phyloP scores from a whole-genome alignment of 1,140 invertebrate genomes.

The Apis mellifera region DNA sequence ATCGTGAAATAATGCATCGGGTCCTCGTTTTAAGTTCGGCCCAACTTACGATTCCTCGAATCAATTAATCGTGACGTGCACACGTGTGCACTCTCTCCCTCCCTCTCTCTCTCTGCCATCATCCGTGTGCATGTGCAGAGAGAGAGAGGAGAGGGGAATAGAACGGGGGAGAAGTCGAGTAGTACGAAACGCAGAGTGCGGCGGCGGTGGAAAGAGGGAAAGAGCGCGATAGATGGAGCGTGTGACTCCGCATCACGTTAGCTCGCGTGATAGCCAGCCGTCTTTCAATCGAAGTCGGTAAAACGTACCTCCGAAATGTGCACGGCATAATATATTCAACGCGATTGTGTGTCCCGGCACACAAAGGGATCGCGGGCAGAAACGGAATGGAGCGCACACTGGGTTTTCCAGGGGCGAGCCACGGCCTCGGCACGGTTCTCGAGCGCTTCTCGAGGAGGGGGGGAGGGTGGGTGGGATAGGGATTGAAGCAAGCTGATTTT shows the following conservation, averaged over 20 bases:
- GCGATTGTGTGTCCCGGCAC: constrained; percentile 49
- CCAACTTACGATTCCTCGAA: constrained; percentile 54
- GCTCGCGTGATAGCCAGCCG: constrained; percentile 66
- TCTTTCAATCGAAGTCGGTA: constrained; percentile 66
- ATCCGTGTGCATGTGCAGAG: no score
- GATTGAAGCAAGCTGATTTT: constrained; percentile 15
- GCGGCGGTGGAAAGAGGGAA: background rate
- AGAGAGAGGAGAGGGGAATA: background rate
- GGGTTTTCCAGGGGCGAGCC: background rate
- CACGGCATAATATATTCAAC: constrained; percentile 61
- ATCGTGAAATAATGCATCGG: constrained; percentile 41
- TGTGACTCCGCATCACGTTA: constrained; percentile 61
- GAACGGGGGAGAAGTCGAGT: background rate
- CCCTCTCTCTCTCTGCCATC: no score
- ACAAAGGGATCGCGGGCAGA: constrained; percentile 36
- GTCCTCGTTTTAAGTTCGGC: constrained; percentile 41
- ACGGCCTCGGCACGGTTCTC: constrained; percentile 8
- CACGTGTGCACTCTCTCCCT: background rate
- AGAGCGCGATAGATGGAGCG: constrained; percentile 26
- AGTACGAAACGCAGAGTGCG: background rate
- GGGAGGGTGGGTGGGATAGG: no score
- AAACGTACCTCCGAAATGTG: constrained; percentile 64
- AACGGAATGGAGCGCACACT: background rate
- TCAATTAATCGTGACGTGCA: constrained; percentile 62
- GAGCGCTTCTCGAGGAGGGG: background rate